Conservation (phyloP, 2,888 invertebrate genomes). For the Drosophila rubida region DNA sequence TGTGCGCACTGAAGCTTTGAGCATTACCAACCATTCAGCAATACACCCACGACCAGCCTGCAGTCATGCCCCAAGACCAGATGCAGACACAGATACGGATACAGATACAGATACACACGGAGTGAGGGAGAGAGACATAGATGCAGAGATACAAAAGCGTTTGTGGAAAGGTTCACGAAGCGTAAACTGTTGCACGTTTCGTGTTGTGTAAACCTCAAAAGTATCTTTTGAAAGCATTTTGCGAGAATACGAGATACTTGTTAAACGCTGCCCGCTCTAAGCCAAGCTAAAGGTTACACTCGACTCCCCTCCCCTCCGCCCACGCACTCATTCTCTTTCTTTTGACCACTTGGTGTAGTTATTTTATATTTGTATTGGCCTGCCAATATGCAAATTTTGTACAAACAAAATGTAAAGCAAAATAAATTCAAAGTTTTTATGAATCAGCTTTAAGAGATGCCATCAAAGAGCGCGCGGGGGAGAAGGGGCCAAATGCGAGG, state of each 20-base stretch:
- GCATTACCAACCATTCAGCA: slow-evolving; percentile 35
- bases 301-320: background rate
- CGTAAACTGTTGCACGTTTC: slow-evolving; percentile 44
- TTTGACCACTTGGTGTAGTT: background rate
- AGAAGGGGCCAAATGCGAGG: background rate
- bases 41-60: slow-evolving; percentile 22
- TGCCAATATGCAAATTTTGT: slow-evolving; percentile 50
- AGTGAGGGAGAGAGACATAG: slow-evolving; percentile 2
- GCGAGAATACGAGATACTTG: slow-evolving; percentile 31
- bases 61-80: slow-evolving; percentile 8
- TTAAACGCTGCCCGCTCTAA: slow-evolving; percentile 20
- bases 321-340: background rate
- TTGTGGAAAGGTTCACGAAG: slow-evolving; percentile 42
- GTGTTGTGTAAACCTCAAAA: slow-evolving; percentile 16
- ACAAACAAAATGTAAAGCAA: slow-evolving; percentile 39
- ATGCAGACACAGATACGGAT: slow-evolving; percentile 9
- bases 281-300: slow-evolving; percentile 17
- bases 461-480: background rate
- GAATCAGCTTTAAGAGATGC: slow-evolving; percentile 60
- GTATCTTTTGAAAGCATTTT: slow-evolving; percentile 25
- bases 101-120: no score
- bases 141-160: slow-evolving; percentile 11
- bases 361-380: slow-evolving; percentile 7
- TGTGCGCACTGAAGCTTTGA: slow-evolving; percentile 46
- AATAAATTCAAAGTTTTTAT: slow-evolving; percentile 72